phyloP scores from a whole-genome alignment of 1,140 invertebrate species.

The Microvelia longipes region DNA sequence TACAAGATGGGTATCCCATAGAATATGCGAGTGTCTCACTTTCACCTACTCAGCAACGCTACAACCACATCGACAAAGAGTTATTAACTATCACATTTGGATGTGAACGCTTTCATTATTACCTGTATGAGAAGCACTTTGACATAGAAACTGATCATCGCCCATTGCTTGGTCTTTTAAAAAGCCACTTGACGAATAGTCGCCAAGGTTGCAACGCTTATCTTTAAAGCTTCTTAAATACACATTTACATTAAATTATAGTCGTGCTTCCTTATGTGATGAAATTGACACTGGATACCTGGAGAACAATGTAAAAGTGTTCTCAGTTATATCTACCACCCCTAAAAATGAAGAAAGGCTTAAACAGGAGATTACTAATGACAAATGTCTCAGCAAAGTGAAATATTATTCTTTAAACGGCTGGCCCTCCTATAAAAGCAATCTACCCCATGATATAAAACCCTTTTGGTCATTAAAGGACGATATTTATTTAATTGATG shows the following conservation, averaged over 20 bases:
- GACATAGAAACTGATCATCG: conserved; percentile 20
- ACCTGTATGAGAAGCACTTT: conserved; percentile 17
- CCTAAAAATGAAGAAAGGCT: conserved; percentile 14
- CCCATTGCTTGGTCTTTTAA: conserved; percentile 24
- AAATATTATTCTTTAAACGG: neutral
- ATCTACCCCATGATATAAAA: conserved; percentile 19
- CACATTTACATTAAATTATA: neutral
- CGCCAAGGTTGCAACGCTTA: conserved; percentile 4
- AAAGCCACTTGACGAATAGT: conserved; percentile 26
- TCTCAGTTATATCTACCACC: conserved; percentile 6
- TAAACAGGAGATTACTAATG: conserved; percentile 17
- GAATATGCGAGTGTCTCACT: conserved; percentile 25
- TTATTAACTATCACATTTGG: conserved; percentile 20
- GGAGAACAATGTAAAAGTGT: neutral
- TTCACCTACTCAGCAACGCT: conserved; percentile 20
- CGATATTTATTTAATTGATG: conserved; percentile 25
- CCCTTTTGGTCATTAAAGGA: conserved; percentile 26
- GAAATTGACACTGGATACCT: neutral
- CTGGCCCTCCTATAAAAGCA: neutral
- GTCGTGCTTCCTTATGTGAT: neutral
- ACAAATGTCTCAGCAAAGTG: conserved; percentile 20
- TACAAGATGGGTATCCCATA: conserved; percentile 24
- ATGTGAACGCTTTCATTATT: conserved; percentile 21
- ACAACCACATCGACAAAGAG: conserved; percentile 22
- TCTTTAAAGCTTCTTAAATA: neutral